phyloP scores from a whole-genome alignment of 2,113 vertebrate genomes.

The Tragelaphus imberbis region DNA sequence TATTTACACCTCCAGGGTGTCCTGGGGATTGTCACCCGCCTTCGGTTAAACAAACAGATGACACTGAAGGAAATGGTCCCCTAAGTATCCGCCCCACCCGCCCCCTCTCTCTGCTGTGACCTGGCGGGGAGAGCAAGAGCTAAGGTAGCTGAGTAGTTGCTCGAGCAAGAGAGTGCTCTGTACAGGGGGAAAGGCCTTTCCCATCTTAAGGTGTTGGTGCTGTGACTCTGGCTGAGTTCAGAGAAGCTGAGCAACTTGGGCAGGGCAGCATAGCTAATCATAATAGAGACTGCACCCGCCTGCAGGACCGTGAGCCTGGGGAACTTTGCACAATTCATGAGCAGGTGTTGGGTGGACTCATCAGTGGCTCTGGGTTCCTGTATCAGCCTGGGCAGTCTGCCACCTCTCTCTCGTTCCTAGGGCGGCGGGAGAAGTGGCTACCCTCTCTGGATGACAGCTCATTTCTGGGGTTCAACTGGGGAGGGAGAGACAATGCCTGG shows the following conservation, averaged over 20 bases:
- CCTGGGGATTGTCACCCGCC: not conserved
- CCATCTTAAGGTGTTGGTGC: not conserved
- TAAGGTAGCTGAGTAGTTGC: rapidly evolving
- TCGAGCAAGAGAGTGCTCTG: rapidly evolving
- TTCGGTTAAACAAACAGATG: not conserved
- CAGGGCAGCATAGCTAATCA: not conserved
- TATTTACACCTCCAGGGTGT: not conserved
- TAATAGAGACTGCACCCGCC: not conserved
- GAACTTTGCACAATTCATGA: not conserved
- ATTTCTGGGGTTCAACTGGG: not conserved
- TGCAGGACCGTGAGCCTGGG: not conserved
- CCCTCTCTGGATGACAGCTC: not conserved
- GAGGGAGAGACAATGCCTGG: not conserved
- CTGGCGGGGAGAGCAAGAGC: not conserved
- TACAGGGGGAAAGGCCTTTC: not conserved
- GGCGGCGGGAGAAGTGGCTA: not conserved
- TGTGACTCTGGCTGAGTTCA: not conserved
- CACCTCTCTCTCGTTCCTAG: not conserved
- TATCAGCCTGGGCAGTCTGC: not conserved
- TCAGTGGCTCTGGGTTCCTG: not conserved
- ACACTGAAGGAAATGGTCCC: not conserved
- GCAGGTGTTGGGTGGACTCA: not conserved
- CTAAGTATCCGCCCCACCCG: not conserved
- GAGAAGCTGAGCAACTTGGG: not conserved
- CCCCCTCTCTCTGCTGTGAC: too few species aligned